Evolutionary conservation across 2,797 vertebrate genomes (phyloP).

Genomic region (Glossophaga mutica): DNA sequence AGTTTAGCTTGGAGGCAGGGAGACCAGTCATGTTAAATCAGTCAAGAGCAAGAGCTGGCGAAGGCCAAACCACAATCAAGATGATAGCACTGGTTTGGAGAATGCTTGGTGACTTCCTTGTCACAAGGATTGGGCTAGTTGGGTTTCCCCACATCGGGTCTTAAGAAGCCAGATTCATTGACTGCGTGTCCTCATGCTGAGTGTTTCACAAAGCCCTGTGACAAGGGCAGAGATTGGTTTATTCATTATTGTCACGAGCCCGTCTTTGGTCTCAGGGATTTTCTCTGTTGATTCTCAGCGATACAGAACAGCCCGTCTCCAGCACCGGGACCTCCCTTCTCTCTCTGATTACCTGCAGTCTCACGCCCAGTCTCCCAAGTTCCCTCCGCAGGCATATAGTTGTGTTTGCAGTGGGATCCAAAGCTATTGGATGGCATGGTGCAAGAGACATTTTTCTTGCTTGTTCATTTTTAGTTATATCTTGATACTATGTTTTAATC

Average conservation of each 20-base stretch:
- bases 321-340: not conserved
- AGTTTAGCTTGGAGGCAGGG: not conserved
- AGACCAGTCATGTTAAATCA: not conserved
- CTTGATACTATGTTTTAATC: not conserved
- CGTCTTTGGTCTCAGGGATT: not conserved
- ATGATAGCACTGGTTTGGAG: not conserved
- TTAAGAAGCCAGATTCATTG: too few relatives aligned
- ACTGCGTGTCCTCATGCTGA: not conserved
- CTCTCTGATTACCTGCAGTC: not conserved
- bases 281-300: not conserved
- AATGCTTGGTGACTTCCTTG: not conserved
- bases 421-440: not conserved
- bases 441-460: not conserved
- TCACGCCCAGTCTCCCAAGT: not conserved
- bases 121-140: not conserved
- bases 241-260: not conserved
- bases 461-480: not conserved
- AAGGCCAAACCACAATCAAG: not conserved
- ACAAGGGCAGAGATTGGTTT: not conserved
- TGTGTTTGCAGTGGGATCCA: not conserved
- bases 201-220: fast-evolving
- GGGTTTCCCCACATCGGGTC: fast-evolving
- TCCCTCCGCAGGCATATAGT: not conserved
- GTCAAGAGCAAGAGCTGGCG: not conserved
- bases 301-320: too few relatives aligned